These are phyloP conservation scores for Hoplostethus atlanticus DNA, from an alignment of 2,797 vertebrate species.

Conservation along the genomic window DNA sequence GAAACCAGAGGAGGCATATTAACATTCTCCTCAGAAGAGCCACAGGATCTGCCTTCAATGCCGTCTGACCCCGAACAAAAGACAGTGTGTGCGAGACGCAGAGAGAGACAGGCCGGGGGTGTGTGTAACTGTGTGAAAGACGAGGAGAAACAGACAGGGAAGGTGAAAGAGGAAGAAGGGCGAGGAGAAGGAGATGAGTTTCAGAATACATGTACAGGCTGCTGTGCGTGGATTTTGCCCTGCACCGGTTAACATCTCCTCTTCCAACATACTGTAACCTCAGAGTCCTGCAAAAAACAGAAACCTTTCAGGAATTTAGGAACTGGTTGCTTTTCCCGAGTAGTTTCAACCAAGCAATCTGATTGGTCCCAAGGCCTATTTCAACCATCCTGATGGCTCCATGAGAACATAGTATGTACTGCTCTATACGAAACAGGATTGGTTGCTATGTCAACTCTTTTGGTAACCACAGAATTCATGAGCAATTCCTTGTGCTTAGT, in stretches of 20 bases:
- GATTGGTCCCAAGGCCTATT: not conserved
- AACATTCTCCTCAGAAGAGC: conserved; percentile 83
- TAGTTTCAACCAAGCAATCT: too few relatives aligned
- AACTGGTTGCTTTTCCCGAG: too few relatives aligned
- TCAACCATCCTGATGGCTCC: not conserved
- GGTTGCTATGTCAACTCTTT: conserved; percentile 52
- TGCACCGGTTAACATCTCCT: not conserved
- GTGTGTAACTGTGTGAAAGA: conserved; percentile 62
- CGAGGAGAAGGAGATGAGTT: conserved; percentile 43
- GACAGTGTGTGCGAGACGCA: conserved; percentile 60
- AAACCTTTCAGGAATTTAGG: not conserved
- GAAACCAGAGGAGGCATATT: conserved; percentile 80
- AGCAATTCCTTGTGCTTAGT: conserved; percentile 33
- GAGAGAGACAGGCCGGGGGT: conserved; percentile 46
- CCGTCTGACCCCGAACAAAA: conserved; percentile 84
- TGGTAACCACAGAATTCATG: conserved; percentile 42
- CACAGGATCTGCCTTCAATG: conserved; percentile 83
- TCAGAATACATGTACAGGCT: conserved; percentile 19
- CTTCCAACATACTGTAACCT: not conserved
- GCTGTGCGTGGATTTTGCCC: conserved; percentile 22
- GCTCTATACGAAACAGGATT: conserved; percentile 34
- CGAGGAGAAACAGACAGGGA: conserved; percentile 53
- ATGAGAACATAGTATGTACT: not conserved
- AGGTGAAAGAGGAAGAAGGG: conserved; percentile 35
- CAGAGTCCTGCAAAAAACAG: conserved; percentile 2